These are phyloP conservation scores for Penaeus monodon DNA, from an alignment of 2,888 invertebrate genomes.

Conservation along the genomic window DNA sequence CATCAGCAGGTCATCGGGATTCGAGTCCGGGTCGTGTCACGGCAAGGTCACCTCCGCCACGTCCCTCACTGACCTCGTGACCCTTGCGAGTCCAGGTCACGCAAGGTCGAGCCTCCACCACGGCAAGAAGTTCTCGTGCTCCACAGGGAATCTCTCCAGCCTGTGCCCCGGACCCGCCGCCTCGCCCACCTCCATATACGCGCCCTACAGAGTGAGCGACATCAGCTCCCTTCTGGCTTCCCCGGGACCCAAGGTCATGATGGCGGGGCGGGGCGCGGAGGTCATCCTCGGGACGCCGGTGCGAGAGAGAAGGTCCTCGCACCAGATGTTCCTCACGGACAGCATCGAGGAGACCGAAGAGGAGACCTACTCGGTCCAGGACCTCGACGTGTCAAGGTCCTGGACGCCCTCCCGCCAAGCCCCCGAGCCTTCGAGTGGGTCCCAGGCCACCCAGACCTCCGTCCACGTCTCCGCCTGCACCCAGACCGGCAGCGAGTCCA, in stretches of 20 bases:
- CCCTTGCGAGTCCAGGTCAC: background rate
- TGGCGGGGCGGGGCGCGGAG: background rate
- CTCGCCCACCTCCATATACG: background rate
- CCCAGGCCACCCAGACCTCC: no score
- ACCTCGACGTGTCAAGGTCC: background rate
- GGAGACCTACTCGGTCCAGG: conserved; percentile 6
- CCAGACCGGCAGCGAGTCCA: no score
- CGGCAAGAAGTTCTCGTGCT: conserved; percentile 28
- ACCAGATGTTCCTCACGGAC: conserved; percentile 28
- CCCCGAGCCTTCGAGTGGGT: background rate
- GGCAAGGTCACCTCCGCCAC: conserved; percentile 31
- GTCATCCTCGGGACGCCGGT: conserved; percentile 38
- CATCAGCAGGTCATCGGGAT: conserved; percentile 30
- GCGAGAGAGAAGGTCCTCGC: conserved; percentile 25
- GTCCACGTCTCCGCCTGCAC: no score
- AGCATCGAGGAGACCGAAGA: conserved; percentile 49
- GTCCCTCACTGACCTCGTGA: conserved; percentile 38
- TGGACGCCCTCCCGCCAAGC: background rate
- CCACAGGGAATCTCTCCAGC: conserved; percentile 34
- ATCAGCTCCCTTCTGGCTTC: background rate
- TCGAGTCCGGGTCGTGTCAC: background rate
- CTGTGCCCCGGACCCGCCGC: background rate
- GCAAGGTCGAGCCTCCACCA: background rate
- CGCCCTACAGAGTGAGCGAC: background rate
- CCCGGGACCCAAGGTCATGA: background rate